Evolutionary conservation across 2,113 vertebrate genomes (phyloP).

Genomic region (Mesoclemmys tuberculata): DNA sequence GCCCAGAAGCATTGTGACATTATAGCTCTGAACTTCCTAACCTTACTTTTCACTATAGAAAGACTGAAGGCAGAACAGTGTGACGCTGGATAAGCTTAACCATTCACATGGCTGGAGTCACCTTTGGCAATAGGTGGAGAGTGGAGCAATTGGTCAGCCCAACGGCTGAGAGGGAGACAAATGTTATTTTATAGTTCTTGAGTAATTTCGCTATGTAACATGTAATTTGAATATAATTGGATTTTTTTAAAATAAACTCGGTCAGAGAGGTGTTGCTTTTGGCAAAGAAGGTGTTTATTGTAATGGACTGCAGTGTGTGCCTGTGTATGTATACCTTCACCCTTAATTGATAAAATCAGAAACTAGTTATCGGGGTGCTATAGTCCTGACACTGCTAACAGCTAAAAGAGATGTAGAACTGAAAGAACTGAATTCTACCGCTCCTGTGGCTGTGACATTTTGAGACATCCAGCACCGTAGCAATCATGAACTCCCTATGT

Average conservation of each 20-base stretch:
- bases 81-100: conserved; percentile 47
- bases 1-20: background rate
- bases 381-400: background rate
- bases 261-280: background rate
- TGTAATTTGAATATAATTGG: conserved; percentile 11
- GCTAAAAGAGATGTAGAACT: background rate
- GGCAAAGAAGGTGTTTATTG: background rate
- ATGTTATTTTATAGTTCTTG: background rate
- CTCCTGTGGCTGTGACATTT: background rate
- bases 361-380: background rate
- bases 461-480: background rate
- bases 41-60: background rate
- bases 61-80: conserved; percentile 25
- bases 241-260: conserved; percentile 15
- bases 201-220: background rate
- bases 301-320: background rate
- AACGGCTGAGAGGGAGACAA: background rate
- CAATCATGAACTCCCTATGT: background rate
- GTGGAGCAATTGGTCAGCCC: background rate
- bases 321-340: background rate
- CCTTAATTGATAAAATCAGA: background rate
- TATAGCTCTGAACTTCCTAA: conserved; percentile 26
- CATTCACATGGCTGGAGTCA: background rate
- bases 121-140: conserved; percentile 24
- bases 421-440: background rate